Percentiles rank a stretch among this genome's conserved stretches.
phyloP scores from a whole-genome alignment of 2,888 invertebrate species.

The Steinernema hermaphroditum region DNA sequence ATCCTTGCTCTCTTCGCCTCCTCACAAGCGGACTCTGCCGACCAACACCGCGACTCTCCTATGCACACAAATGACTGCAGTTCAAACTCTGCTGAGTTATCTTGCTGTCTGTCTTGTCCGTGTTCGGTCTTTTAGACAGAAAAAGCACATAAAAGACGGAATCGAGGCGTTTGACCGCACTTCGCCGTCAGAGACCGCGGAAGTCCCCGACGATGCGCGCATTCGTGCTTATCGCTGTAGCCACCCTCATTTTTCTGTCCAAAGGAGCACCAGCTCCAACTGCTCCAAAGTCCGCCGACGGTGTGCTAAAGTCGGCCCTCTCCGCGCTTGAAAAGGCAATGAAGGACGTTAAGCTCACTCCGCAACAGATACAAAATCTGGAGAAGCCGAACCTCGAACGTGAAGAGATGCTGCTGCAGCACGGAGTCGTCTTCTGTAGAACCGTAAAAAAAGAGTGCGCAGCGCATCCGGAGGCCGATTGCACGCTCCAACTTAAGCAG shows the following conservation, averaged over 20 bases:
- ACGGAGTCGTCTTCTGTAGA: neutral
- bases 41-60: neutral
- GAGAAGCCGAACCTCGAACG: neutral
- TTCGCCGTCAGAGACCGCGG: no score
- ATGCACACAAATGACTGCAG: no score
- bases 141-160: no score
- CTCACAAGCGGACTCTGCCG: neutral
- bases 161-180: no score
- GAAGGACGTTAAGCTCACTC: neutral
- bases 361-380: neutral
- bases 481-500: neutral
- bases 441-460: neutral
- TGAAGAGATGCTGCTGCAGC: no score
- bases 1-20: neutral
- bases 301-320: neutral
- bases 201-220: no score
- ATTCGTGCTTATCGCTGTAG: no score
- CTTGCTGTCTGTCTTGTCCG: neutral
- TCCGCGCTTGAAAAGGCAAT: neutral
- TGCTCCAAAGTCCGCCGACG: no score
- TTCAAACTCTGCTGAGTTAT: neutral
- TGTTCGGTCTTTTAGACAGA: neutral
- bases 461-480: neutral
- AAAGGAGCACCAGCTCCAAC: no score
- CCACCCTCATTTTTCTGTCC: no score